Conservation (phyloP, 2,113 vertebrate species). For the Pseudorectes ferrugineus region DNA sequence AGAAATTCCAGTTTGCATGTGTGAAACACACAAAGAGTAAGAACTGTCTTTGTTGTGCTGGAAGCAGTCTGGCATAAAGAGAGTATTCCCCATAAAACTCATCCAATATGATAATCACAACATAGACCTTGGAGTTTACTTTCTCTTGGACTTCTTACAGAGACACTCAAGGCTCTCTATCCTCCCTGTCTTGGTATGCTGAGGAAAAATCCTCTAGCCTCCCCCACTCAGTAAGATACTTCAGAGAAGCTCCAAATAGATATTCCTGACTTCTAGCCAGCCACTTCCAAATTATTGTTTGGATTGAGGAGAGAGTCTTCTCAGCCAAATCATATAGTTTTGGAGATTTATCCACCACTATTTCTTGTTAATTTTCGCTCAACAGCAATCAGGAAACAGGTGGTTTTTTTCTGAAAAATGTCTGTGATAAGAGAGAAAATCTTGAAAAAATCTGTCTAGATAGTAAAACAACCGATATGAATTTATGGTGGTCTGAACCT, state of each 20-base stretch:
- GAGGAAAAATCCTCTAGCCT: not conserved
- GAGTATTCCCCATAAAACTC: not conserved
- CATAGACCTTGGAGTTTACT: not conserved
- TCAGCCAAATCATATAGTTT: not conserved
- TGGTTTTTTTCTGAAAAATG: not conserved
- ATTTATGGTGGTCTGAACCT: not conserved
- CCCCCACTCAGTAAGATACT: rapidly evolving
- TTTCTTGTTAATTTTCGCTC: not conserved
- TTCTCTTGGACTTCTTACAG: not conserved
- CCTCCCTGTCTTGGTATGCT: not conserved
- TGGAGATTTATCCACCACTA: not conserved
- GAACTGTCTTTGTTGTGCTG: not conserved
- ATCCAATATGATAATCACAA: rapidly evolving
- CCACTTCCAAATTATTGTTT: not conserved
- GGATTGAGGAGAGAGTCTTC: not conserved
- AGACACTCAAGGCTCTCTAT: not conserved
- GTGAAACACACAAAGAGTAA: not conserved
- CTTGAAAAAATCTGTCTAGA: not conserved
- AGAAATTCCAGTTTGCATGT: not conserved
- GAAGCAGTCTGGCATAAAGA: not conserved
- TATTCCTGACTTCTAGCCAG: not conserved
- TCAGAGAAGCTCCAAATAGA: not conserved
- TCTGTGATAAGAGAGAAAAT: not conserved
- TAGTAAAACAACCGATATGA: not conserved
- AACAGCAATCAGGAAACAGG: not conserved